Conservation (phyloP, 2,888 invertebrate genomes). For the Phortica okadai region DNA sequence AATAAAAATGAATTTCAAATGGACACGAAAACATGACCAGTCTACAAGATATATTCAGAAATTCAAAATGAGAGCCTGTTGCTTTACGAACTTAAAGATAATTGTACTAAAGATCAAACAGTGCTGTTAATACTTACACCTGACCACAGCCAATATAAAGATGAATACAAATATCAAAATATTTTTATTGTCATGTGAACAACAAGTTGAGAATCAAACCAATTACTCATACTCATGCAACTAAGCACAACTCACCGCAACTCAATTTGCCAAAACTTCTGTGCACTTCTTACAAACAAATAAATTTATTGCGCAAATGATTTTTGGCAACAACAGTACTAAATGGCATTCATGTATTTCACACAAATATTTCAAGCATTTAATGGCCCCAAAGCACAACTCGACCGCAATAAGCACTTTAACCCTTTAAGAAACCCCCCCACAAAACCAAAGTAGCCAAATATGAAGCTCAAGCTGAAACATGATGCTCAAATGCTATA, state of each 20-base stretch:
- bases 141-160: background rate
- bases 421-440: background rate
- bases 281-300: background rate
- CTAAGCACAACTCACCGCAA: background rate
- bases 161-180: background rate
- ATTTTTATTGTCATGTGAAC: background rate
- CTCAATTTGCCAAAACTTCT: background rate
- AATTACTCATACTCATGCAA: background rate
- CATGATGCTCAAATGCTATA: background rate
- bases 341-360: constrained; percentile 16
- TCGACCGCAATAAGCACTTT: constrained; percentile 18
- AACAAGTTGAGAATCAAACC: background rate
- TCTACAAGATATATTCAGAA: no score
- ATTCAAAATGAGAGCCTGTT: no score
- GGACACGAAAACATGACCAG: no score
- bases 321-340: background rate
- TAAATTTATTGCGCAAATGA: background rate
- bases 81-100: no score
- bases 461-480: background rate
- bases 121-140: background rate
- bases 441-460: constrained; percentile 1
- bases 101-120: background rate
- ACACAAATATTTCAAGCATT: constrained; percentile 20
- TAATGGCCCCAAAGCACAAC: constrained; percentile 23
- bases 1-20: no score